Evolutionary conservation across 2,888 invertebrate genomes (phyloP).

Genomic region (Xestobium rufovillosum): DNA sequence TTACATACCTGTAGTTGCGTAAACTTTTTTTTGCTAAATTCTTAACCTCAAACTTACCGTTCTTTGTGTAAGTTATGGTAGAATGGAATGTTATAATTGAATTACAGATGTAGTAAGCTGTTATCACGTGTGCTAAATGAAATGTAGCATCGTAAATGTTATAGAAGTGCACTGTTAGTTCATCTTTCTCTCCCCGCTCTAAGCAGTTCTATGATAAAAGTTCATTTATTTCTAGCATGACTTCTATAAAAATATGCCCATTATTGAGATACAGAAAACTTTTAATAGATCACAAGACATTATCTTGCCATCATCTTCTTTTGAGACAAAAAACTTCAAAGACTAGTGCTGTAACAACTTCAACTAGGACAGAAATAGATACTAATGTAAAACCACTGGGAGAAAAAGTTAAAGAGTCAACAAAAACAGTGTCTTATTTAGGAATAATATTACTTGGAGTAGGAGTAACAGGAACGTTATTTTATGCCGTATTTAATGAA

Average conservation of each 20-base stretch:
- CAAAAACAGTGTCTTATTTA: constrained; percentile 80
- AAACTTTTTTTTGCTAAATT: no score
- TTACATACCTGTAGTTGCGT: no score
- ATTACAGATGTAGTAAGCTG: no score
- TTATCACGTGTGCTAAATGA: no score
- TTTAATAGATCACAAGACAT: not conserved
- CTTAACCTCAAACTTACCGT: no score
- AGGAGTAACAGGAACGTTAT: constrained; percentile 73
- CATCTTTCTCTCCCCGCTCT: no score
- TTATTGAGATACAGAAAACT: not conserved
- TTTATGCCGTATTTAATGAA: constrained; percentile 78
- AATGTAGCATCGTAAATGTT: no score
- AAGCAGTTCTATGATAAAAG: no score
- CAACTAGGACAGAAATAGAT: constrained; percentile 31
- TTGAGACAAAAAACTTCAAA: not conserved
- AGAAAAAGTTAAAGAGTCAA: constrained; percentile 80
- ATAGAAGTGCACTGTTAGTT: no score
- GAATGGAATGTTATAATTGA: no score
- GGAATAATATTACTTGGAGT: constrained; percentile 66
- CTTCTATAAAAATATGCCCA: not conserved
- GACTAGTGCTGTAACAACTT: constrained; percentile 4
- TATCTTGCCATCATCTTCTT: not conserved
- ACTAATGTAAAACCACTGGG: constrained; percentile 57
- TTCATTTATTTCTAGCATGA: not conserved
- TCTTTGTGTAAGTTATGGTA: no score